Percentiles rank a stretch among this genome's conserved stretches.
Evolutionary conservation across 2,797 vertebrate species (phyloP).

Genomic region (Rhinella marina): DNA sequence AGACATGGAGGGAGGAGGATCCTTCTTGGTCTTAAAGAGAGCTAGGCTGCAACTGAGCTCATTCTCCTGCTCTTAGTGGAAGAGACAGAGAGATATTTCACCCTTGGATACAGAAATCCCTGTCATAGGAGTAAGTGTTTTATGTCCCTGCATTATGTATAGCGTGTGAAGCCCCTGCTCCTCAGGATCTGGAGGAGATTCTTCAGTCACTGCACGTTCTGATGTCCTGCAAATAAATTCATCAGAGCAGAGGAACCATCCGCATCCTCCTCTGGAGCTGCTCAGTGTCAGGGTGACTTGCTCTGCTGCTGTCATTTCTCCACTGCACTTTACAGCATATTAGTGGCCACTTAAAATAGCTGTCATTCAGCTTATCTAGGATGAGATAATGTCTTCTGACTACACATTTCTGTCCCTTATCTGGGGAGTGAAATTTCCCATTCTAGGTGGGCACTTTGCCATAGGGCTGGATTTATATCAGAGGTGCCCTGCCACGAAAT

Average conservation of each 20-base stretch:
- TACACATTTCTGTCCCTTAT: slow-evolving; percentile 24
- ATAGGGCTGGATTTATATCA: slow-evolving; percentile 3
- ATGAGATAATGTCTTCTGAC: slow-evolving; percentile 37
- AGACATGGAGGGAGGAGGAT: slow-evolving; percentile 32
- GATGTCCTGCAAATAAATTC: slow-evolving; percentile 51
- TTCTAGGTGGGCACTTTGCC: slow-evolving; percentile 20
- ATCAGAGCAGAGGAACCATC: slow-evolving; percentile 43
- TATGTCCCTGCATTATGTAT: slow-evolving; percentile 61
- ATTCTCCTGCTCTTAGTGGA: slow-evolving; percentile 24
- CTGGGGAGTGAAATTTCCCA: not conserved
- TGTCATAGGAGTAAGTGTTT: slow-evolving; percentile 57
- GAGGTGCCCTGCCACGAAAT: not conserved
- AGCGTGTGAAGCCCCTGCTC: not conserved
- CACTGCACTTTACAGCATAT: slow-evolving; percentile 13
- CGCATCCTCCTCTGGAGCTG: not conserved
- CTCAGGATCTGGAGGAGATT: slow-evolving; percentile 20
- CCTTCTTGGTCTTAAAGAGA: slow-evolving; percentile 47
- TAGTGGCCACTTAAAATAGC: slow-evolving; percentile 39
- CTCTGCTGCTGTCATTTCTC: not conserved
- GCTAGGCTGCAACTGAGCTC: slow-evolving; percentile 7
- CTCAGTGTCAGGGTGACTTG: not conserved
- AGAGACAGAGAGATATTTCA: slow-evolving; percentile 34
- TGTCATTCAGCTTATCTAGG: slow-evolving; percentile 30
- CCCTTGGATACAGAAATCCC: slow-evolving; percentile 39
- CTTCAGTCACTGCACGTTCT: slow-evolving; percentile 52